Conservation (phyloP, 2,113 vertebrate species). For the Canis aureus region DNA sequence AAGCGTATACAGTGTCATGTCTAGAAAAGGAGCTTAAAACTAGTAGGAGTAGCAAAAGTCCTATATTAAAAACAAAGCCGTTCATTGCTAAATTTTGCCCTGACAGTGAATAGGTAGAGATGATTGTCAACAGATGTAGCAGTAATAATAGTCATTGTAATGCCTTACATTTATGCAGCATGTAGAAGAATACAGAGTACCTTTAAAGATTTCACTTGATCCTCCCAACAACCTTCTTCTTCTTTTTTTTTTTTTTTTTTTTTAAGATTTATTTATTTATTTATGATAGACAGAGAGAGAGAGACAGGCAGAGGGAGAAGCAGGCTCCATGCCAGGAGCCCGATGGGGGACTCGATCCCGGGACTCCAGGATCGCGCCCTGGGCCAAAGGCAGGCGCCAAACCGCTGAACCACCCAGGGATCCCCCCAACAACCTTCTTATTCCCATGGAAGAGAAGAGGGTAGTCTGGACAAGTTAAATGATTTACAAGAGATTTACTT, state of each 20-base stretch:
- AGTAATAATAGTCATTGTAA: neutral
- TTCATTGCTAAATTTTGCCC: constrained; percentile 23
- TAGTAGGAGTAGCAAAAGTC: neutral
- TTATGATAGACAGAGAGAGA: too few relatives aligned
- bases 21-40: constrained; percentile 13
- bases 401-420: too few relatives aligned
- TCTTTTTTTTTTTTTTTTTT: too few relatives aligned
- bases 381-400: too few relatives aligned
- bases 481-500: neutral
- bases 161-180: neutral
- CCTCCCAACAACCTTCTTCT: neutral
- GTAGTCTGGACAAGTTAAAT: neutral
- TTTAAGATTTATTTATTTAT: too few relatives aligned
- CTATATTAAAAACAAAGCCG: neutral
- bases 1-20: neutral
- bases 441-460: neutral
- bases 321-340: too few relatives aligned
- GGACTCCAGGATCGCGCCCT: too few relatives aligned
- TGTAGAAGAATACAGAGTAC: neutral
- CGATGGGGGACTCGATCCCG: too few relatives aligned
- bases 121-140: neutral
- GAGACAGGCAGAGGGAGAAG: too few relatives aligned
- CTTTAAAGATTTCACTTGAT: neutral
- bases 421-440: neutral
- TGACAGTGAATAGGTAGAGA: neutral